Evolutionary conservation across 1,140 invertebrate species (phyloP).

Genomic region (Mesaphorura yosii): DNA sequence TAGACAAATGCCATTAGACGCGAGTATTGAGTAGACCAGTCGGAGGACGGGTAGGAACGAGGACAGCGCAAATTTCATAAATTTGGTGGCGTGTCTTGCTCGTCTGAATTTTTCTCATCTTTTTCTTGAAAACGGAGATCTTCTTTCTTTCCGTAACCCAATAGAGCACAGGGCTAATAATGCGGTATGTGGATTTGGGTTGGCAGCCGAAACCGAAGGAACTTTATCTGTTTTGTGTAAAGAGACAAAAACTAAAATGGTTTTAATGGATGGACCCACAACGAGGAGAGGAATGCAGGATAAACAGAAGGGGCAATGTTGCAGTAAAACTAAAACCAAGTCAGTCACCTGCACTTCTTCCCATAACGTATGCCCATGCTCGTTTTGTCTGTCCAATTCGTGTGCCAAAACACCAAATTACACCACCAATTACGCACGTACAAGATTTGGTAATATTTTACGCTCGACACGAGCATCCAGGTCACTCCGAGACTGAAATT

Average conservation of each 20-base stretch:
- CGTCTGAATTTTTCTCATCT: no score
- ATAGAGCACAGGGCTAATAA: no score
- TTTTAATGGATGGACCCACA: not conserved
- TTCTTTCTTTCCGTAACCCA: no score
- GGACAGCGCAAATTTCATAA: no score
- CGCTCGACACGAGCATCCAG: slow-evolving; percentile 7
- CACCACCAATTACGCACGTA: not conserved
- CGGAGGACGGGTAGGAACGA: no score
- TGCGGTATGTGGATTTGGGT: slow-evolving; percentile 7
- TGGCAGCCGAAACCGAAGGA: not conserved
- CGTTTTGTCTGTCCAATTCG: slow-evolving; percentile 3
- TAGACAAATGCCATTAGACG: no score
- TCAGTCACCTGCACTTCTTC: slow-evolving; percentile 23
- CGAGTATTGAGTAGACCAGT: no score
- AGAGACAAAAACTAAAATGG: not conserved
- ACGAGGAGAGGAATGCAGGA: slow-evolving; percentile 15
- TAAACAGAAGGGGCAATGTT: no score
- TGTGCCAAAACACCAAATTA: not conserved
- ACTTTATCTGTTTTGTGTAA: not conserved
- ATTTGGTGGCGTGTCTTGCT: no score
- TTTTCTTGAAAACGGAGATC: no score
- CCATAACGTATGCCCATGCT: slow-evolving; percentile 7
- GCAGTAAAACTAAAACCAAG: slow-evolving; percentile 1
- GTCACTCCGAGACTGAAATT: not conserved
- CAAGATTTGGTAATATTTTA: not conserved